Evolutionary conservation across 2,888 invertebrate genomes (phyloP).

Genomic region (Drosophila acutilabella): DNA sequence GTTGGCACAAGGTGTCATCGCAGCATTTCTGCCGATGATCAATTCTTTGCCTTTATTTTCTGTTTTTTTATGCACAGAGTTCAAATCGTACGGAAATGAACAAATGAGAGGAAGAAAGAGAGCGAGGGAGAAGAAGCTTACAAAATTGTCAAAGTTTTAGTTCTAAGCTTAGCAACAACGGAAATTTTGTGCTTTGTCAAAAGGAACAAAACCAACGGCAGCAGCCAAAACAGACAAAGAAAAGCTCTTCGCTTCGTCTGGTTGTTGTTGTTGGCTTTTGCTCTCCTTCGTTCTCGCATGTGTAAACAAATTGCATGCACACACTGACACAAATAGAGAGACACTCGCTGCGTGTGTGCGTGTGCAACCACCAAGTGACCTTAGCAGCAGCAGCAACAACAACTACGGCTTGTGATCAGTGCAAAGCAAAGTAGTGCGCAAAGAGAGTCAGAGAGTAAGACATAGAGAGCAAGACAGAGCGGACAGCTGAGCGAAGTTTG

Average conservation of each 20-base stretch:
- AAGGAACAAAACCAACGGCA: not conserved
- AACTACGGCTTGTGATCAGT: slow-evolving; percentile 13
- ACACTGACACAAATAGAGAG: slow-evolving; percentile 15
- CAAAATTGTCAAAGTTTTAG: too few species aligned
- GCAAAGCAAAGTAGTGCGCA: slow-evolving; percentile 5
- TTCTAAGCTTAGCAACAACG: not conserved
- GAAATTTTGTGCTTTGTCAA: slow-evolving; percentile 5
- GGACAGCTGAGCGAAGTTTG: slow-evolving; percentile 42
- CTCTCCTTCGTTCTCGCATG: slow-evolving; percentile 35
- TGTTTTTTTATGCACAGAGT: slow-evolving; percentile 1
- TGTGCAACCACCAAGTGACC: slow-evolving; percentile 63
- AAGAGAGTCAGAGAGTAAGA: slow-evolving; percentile 1
- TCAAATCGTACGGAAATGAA: too few species aligned
- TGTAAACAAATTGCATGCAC: slow-evolving; percentile 55
- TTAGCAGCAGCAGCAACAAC: slow-evolving; percentile 55
- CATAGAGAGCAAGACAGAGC: slow-evolving; percentile 11
- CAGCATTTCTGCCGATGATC: not conserved
- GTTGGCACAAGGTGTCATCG: slow-evolving; percentile 35
- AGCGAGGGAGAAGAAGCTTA: too few species aligned
- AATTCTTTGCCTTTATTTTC: slow-evolving; percentile 21
- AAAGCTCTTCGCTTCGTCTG: slow-evolving; percentile 29
- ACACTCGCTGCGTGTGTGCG: slow-evolving; percentile 1
- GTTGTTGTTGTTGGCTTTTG: slow-evolving; percentile 13
- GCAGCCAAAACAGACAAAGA: slow-evolving; percentile 22
- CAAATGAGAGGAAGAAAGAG: too few species aligned